Percentiles rank a stretch among this genome's conserved stretches.
Conservation (phyloP, 2,888 invertebrate species). For the Rhabditophanes sp. region DNA sequence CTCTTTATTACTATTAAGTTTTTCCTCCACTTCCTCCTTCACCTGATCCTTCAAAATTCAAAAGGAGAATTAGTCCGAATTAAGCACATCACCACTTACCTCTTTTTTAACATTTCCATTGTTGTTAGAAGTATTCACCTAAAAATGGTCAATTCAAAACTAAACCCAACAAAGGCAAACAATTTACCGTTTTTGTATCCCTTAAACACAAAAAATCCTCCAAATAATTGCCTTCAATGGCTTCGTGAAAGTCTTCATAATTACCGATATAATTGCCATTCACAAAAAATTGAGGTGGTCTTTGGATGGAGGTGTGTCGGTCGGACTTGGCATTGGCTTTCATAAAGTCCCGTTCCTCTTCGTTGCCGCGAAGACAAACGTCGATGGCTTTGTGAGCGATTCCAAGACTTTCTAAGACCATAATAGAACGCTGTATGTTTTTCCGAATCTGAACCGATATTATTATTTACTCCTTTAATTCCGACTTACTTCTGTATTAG, state of each 20-base stretch:
- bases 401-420: slow-evolving; percentile 79
- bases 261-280: slow-evolving; percentile 73
- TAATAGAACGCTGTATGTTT: slow-evolving; percentile 76
- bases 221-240: slow-evolving; percentile 24
- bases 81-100: too few species aligned
- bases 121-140: too few species aligned
- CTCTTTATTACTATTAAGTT: too few species aligned
- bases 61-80: too few species aligned
- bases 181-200: too few species aligned
- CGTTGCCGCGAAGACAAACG: slow-evolving; percentile 80
- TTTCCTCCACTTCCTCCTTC: too few species aligned
- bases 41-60: too few species aligned
- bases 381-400: slow-evolving; percentile 77
- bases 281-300: slow-evolving; percentile 72
- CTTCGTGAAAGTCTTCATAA: slow-evolving; percentile 27
- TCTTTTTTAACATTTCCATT: too few species aligned
- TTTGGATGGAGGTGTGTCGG: slow-evolving; percentile 21
- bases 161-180: too few species aligned
- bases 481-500: slow-evolving; percentile 33
- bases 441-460: slow-evolving; percentile 87
- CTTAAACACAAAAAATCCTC: slow-evolving; percentile 29
- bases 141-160: too few species aligned
- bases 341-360: slow-evolving; percentile 76
- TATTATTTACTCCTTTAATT: too few species aligned
- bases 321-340: slow-evolving; percentile 55